Base-by-base conservation (phyloP, 1,140 invertebrate genomes). In the Drosophila carrolli region DNA sequence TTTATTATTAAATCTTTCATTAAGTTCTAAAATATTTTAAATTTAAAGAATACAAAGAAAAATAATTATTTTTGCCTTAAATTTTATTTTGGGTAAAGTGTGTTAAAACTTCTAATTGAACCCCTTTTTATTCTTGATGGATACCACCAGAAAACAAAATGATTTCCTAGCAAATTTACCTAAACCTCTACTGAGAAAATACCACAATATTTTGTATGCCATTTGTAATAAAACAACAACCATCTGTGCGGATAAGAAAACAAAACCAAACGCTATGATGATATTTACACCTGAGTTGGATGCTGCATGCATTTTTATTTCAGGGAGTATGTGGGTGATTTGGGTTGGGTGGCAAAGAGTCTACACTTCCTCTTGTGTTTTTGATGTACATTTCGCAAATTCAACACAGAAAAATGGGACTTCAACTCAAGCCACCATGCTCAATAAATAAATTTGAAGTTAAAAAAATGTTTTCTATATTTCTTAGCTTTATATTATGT, bases 221-320 rank as follows among this genome's bases (percentile, higher is more conserved):
- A 48, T 32, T 48, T 27, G 11, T 32, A 10, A 32, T 13, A 13
- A 9, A 10, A 23, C 16, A 29, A 14, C 11, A 32, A 56, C 13
- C 16, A 32, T 40, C 19, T 43, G 29, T 32, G 29, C 29, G 14
- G 32, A 46, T 38, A 37, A 38, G 32, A 32, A 5, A 16, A 65
- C 32, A 41, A 41, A 14, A 51, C 10, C 27, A 46, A 48, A 29
- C 5, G 14, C 37, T 16, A 50, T 65, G 37, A 67, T 43, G 37
- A 50, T 65, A 67, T 51, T 67, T 67, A 65, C 59, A 67, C 63
- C 60, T 47, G 63, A 67, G 37, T 41, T 19, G 40, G 59, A 67
- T 65, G 59, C 63, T 65, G 46, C 63, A 67, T 67, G 59, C 63
- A 50, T 10, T 67, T 23, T 41, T 32, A 44, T 62, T 40, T 35